A percentile compares a stretch with the other conserved stretches of the same genome.
These are phyloP conservation scores for Anneissia japonica DNA, from an alignment of 35 echinoderm and acorn worm species.

Conservation along the genomic window DNA sequence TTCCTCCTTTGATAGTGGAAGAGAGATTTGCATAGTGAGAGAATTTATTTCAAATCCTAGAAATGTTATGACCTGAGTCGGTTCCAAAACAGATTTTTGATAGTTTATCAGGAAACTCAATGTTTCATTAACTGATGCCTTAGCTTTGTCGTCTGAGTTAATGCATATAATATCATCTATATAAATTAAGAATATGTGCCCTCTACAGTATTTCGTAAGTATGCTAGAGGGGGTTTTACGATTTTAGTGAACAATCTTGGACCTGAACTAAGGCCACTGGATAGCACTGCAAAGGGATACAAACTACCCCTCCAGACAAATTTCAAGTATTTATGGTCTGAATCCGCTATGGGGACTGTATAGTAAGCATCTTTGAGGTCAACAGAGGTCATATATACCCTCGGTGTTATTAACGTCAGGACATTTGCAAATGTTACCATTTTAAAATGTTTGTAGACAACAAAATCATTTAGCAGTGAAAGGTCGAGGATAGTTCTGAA, in stretches of 20 bases:
- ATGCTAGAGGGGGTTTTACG: background rate
- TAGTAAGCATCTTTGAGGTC: slow-evolving; percentile 32
- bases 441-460: slow-evolving; percentile 25
- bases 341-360: slow-evolving; percentile 16
- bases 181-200: background rate
- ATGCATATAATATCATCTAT: too few relatives aligned
- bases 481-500: background rate
- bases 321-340: slow-evolving; percentile 6
- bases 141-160: background rate
- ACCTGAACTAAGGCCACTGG: background rate
- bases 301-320: slow-evolving; percentile 20
- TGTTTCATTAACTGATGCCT: background rate
- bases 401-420: background rate
- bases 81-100: background rate
- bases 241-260: slow-evolving; percentile 14
- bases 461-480: background rate
- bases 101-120: background rate
- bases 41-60: background rate
- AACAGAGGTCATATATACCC: slow-evolving; percentile 5
- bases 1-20: background rate
- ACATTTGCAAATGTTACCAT: slow-evolving; percentile 13
- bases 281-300: background rate
- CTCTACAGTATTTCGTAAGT: background rate
- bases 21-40: background rate
- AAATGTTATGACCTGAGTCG: background rate